Conservation (phyloP, 2,113 vertebrate genomes). For the Varanus salvator region DNA sequence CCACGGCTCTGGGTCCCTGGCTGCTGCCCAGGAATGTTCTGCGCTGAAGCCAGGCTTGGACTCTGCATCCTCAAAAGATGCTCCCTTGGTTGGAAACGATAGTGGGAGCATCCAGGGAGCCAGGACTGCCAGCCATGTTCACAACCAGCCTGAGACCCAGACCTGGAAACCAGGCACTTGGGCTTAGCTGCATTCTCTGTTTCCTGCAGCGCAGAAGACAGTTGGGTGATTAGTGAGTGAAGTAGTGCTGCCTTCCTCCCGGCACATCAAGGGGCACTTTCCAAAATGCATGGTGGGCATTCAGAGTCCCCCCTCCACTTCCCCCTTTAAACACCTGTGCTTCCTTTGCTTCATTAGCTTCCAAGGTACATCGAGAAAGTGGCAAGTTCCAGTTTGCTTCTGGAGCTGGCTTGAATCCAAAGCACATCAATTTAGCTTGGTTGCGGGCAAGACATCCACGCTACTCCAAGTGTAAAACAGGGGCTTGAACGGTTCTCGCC, state of each 20-base stretch:
- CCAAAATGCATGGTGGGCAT: background rate
- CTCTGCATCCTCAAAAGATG: background rate
- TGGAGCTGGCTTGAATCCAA: background rate
- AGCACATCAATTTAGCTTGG: conserved; percentile 18
- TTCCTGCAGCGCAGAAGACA: background rate
- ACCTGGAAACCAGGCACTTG: too few relatives aligned
- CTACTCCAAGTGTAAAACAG: background rate
- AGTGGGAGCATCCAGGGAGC: background rate
- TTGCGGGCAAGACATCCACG: background rate
- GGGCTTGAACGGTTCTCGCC: background rate
- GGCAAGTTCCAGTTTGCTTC: too few relatives aligned
- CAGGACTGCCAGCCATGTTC: background rate
- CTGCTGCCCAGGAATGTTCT: too few relatives aligned
- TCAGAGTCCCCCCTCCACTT: background rate
- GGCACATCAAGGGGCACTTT: background rate
- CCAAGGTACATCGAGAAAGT: background rate
- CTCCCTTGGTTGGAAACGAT: background rate
- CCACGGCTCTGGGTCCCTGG: too few relatives aligned
- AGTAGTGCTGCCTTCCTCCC: background rate
- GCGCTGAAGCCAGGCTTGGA: background rate
- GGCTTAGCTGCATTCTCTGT: background rate
- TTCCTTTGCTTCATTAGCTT: conserved; percentile 31
- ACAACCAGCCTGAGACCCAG: background rate
- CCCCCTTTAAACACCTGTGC: conserved; percentile 8
- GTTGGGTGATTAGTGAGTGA: background rate